A percentile compares a stretch with the other conserved stretches of the same genome.
Conservation (phyloP, 2,113 vertebrate species). For the Scomber scombrus region DNA sequence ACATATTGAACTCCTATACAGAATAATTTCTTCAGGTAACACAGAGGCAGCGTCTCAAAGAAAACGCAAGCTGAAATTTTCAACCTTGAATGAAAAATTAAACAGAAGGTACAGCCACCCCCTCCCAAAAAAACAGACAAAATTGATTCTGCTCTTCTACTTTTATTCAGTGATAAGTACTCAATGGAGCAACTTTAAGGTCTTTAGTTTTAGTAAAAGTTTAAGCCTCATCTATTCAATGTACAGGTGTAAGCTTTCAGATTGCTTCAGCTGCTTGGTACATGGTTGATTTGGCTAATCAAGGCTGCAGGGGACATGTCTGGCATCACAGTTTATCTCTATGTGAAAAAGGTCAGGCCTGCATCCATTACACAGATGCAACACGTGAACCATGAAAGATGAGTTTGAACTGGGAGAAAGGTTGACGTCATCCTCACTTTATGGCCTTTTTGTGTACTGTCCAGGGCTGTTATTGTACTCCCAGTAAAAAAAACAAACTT, state of each 20-base stretch:
- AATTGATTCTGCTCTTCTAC: slow-evolving; percentile 20
- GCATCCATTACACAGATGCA: slow-evolving; percentile 43
- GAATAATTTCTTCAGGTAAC: slow-evolving; percentile 68
- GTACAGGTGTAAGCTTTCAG: slow-evolving; percentile 16
- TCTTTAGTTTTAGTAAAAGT: slow-evolving; percentile 10
- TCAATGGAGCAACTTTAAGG: slow-evolving; percentile 10
- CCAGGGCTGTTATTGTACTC: not conserved
- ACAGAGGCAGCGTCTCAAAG: slow-evolving; percentile 51
- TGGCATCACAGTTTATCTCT: slow-evolving; percentile 29
- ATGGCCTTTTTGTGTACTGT: slow-evolving; percentile 6
- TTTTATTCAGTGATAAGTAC: slow-evolving; percentile 1
- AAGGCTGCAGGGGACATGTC: slow-evolving; percentile 2
- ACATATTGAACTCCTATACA: slow-evolving; percentile 66
- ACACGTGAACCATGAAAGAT: slow-evolving; percentile 42
- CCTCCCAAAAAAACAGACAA: slow-evolving; percentile 5
- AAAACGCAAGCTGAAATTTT: slow-evolving; percentile 47
- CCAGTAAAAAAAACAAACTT: slow-evolving; percentile 1
- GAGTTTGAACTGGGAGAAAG: slow-evolving; percentile 23
- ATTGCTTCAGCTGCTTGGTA: slow-evolving; percentile 16
- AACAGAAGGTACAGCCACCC: slow-evolving; percentile 8
- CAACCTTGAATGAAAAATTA: slow-evolving; percentile 61
- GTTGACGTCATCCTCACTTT: slow-evolving; percentile 26
- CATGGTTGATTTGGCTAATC: slow-evolving; percentile 37
- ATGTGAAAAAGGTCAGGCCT: slow-evolving; percentile 51
- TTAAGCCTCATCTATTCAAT: not conserved